Conservation (phyloP, 1,140 invertebrate species). For the Drosophila bocqueti region DNA sequence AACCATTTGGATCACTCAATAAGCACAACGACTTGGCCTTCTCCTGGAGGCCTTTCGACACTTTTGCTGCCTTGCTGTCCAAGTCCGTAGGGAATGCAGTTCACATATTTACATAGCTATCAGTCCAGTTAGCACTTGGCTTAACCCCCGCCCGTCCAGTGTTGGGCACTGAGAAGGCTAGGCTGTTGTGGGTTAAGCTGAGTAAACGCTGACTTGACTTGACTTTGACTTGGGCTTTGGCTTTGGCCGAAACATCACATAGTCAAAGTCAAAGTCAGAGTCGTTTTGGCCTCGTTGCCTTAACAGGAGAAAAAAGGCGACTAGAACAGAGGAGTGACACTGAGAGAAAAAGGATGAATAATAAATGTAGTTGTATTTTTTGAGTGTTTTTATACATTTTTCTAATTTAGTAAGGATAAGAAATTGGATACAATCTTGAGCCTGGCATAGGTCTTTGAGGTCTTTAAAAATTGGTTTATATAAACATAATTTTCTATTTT, state of each 20-base stretch:
- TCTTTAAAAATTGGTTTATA: background rate
- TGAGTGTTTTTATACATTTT: too few relatives aligned
- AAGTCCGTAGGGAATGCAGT: conserved; percentile 1
- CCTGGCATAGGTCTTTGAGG: too few relatives aligned
- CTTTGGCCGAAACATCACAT: conserved; percentile 33
- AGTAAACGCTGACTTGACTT: conserved; percentile 24
- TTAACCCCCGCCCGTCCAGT: conserved; percentile 18
- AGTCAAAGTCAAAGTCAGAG: conserved; percentile 26
- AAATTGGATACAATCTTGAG: too few relatives aligned
- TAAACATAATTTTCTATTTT: background rate
- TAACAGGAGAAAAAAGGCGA: conserved; percentile 33
- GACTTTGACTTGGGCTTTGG: conserved; percentile 7
- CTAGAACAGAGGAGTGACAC: conserved; percentile 1
- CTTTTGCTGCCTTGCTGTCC: conserved; percentile 15
- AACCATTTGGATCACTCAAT: conserved; percentile 56
- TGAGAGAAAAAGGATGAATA: too few relatives aligned
- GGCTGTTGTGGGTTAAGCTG: conserved; percentile 14
- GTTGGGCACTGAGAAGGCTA: conserved; percentile 1
- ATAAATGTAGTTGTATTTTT: too few relatives aligned
- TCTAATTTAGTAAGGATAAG: too few relatives aligned
- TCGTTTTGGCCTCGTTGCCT: conserved; percentile 46
- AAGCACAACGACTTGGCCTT: conserved; percentile 14
- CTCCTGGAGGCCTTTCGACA: conserved; percentile 23
- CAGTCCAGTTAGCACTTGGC: conserved; percentile 42
- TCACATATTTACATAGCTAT: conserved; percentile 49